Conservation (phyloP, 2,113 vertebrate genomes). For the Sapajus apella region DNA sequence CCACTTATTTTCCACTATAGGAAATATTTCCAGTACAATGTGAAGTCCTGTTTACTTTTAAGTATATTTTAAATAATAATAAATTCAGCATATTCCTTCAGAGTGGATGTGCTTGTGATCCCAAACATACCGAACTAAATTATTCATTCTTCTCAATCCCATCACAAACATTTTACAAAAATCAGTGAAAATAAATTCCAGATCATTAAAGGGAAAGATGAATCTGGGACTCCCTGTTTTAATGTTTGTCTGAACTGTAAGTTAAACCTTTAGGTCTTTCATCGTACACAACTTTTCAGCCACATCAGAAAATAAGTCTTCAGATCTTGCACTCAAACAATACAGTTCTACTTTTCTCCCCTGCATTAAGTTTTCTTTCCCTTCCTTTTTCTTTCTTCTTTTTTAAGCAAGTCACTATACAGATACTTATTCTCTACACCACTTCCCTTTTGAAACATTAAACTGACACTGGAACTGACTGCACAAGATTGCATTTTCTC, state of each 20-base stretch:
- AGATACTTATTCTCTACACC: constrained; percentile 93
- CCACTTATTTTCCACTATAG: not conserved
- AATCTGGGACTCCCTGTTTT: constrained; percentile 37
- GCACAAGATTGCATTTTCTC: constrained; percentile 93
- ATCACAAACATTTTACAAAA: constrained; percentile 76
- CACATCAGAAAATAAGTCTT: constrained; percentile 6
- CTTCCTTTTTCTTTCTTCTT: constrained; percentile 19
- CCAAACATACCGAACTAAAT: constrained; percentile 60
- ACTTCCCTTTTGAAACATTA: constrained; percentile 91
- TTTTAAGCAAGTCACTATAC: constrained; percentile 77
- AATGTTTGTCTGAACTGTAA: constrained; percentile 16
- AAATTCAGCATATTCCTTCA: constrained; percentile 66
- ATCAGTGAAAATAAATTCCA: constrained; percentile 54
- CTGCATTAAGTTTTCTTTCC: constrained; percentile 10
- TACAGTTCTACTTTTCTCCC: constrained; percentile 57
- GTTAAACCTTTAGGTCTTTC: constrained; percentile 49
- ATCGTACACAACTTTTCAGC: constrained; percentile 28
- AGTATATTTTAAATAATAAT: constrained; percentile 64
- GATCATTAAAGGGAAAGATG: constrained; percentile 55
- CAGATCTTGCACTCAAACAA: constrained; percentile 2
- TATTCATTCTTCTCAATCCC: constrained; percentile 66
- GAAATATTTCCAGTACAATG: not conserved
- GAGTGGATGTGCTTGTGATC: constrained; percentile 59
- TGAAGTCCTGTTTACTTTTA: constrained; percentile 52
- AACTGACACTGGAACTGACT: constrained; percentile 91